Percentiles rank a stretch among this genome's conserved stretches.
phyloP scores from a whole-genome alignment of 1,140 invertebrate species.

The Aphaenogaster ashmeadi region DNA sequence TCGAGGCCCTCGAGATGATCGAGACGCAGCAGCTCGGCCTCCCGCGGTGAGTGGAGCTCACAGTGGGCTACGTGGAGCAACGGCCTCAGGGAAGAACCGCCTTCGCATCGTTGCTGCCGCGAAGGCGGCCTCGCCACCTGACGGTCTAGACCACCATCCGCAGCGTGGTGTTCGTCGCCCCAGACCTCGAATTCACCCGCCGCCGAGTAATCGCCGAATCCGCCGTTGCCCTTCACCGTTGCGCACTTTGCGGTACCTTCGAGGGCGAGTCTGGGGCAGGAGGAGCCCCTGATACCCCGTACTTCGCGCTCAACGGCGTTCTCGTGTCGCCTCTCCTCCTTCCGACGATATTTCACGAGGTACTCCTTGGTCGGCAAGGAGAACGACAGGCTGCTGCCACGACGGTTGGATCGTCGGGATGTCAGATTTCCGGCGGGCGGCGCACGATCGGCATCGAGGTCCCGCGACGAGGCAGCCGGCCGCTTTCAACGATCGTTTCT shows the following conservation, averaged over 20 bases:
- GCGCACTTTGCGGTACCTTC: slow-evolving; percentile 81
- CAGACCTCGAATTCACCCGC: slow-evolving; percentile 86
- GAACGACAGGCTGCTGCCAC: slow-evolving; percentile 73
- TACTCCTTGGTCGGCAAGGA: slow-evolving; percentile 68
- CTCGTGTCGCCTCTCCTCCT: slow-evolving; percentile 61
- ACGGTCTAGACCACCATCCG: slow-evolving; percentile 85
- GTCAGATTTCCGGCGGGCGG: slow-evolving; percentile 76
- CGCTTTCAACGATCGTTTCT: slow-evolving; percentile 9
- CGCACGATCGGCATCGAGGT: slow-evolving; percentile 53
- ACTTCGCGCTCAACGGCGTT: slow-evolving; percentile 39
- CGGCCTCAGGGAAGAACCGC: slow-evolving; percentile 85
- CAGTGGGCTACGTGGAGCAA: slow-evolving; percentile 86
- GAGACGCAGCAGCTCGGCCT: slow-evolving; percentile 84
- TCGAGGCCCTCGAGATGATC: slow-evolving; percentile 84
- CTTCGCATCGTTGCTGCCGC: slow-evolving; percentile 85
- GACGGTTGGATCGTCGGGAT: slow-evolving; percentile 68
- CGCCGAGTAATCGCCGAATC: slow-evolving; percentile 86
- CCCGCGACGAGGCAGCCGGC: slow-evolving; percentile 25
- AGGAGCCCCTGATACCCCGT: slow-evolving; percentile 58
- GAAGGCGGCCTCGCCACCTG: slow-evolving; percentile 82
- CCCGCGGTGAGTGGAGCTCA: slow-evolving; percentile 85
- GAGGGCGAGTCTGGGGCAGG: slow-evolving; percentile 70
- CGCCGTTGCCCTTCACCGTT: slow-evolving; percentile 86
- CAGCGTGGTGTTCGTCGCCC: slow-evolving; percentile 83
- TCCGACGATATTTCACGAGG: slow-evolving; percentile 71